Base-by-base conservation (phyloP, 1,140 invertebrate species). In the Zaprionus ornatus region DNA sequence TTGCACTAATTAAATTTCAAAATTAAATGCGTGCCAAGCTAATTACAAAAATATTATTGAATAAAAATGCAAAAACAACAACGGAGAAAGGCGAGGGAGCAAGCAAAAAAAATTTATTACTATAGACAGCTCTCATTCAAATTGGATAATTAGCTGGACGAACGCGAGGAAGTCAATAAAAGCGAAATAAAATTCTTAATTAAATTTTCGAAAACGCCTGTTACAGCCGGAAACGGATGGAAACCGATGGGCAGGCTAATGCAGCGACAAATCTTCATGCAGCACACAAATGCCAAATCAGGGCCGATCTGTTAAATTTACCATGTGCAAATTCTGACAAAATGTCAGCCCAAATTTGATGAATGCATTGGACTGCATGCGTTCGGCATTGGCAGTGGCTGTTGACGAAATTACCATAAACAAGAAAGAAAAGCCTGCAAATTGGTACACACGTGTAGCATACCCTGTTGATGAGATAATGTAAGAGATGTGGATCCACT, bases 321-420 rank as follows among this genome's bases (percentile, higher is more conserved):
- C 80, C 84, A 88, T 80, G 65, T 59, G 76, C 76, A 68, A 74
- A 68, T 72, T 70, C 64, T 67, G 79, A 76, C 78, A 79, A 81
- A 82, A 74, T 82, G 68, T 65, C 72, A 77, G 25, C 52, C 54
- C 50, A 56, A 64, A 75, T 64, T 68, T 68, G 68, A 50, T 52
- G 48, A 56, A 74, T 59, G 52, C 65, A 67, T 68, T 74, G 27
- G 29, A 50, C 29, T 29, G 50, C 29, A 42, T 55, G 21, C 5
- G 32, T 13, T 35, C 64, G 19, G 45, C 35, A 55, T 70, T 12
- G 56, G 0, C 25, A 17, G 19, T 29, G 50, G 50, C 5, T 35
- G 57, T 81, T 88, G 78, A 79, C 75, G 64, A 81, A 85, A 90
- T 88, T 88, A 88, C 79, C 85, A 88, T 88, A 82, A 88, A 88